Evolutionary conservation across 2,888 invertebrate species (phyloP).

Genomic region (Sinopyrophorus schimmeli): DNA sequence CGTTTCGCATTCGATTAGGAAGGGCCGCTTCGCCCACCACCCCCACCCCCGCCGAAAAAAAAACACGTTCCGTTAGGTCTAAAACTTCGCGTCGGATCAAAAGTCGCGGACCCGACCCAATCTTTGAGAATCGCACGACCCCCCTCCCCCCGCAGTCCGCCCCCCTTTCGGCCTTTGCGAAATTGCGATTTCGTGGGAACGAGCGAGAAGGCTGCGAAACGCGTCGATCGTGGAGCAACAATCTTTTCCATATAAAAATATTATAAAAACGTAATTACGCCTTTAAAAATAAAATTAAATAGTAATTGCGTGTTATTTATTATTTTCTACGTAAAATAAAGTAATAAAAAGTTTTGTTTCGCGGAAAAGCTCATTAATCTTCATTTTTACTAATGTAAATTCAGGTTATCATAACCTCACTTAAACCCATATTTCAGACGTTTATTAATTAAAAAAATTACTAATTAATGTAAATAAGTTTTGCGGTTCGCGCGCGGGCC

Average conservation of each 20-base stretch:
- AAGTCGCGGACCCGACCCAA: no score
- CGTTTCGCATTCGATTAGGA: no score
- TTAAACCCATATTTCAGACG: slow-evolving; percentile 16
- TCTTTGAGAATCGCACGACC: no score
- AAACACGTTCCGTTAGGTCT: no score
- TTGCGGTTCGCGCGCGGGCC: neutral
- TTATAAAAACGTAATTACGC: slow-evolving; percentile 24
- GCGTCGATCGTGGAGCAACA: slow-evolving; percentile 21
- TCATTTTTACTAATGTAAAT: slow-evolving; percentile 25
- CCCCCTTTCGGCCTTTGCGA: no score
- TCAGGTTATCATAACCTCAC: slow-evolving; percentile 16
- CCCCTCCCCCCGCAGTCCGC: no score
- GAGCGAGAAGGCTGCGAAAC: slow-evolving; percentile 1
- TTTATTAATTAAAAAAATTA: slow-evolving; percentile 21
- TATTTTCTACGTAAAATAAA: slow-evolving; percentile 27
- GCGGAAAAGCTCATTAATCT: slow-evolving; percentile 27
- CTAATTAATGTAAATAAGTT: slow-evolving; percentile 20
- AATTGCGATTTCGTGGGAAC: slow-evolving; percentile 27
- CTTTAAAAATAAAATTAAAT: slow-evolving; percentile 29
- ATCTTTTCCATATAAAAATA: slow-evolving; percentile 25
- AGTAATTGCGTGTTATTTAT: slow-evolving; percentile 29
- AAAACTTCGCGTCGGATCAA: no score
- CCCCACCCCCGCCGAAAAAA: no score
- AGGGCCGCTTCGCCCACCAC: no score
- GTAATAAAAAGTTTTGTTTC: slow-evolving; percentile 28